Evolutionary conservation across 2,888 invertebrate genomes (phyloP), one percentile per base, ranked within the genome.

Genomic region (Eupithecia inturbata): DNA sequence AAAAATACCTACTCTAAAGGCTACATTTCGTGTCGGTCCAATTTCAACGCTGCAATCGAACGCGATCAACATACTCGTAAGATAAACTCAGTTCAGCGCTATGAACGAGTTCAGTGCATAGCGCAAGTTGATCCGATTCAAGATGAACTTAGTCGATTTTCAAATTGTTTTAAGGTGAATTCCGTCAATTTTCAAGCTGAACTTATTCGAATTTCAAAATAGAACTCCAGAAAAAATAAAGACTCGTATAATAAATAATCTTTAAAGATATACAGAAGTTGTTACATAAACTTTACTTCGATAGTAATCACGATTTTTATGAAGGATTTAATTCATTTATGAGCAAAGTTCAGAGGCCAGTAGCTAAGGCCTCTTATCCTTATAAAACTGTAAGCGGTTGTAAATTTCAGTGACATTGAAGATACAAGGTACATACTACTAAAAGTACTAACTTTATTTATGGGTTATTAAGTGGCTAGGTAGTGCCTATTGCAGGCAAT

Each of bases 371-470:
- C 57, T 22, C 31, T 19, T n/a, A n/a, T n/a, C n/a, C n/a, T 64
- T 64, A n/a, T 64, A 64, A 64, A 64, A 64, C 12, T 64, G 19
- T 57, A 57, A 57, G 1, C 33, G 26, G 31, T 64, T 33, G 63
- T 64, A 64, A 64, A 64, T 33, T n/a, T 64, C 57, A 26, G 22
- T 57, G 57, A 57, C 57, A 57, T 57, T 57, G 57, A 57, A 57
- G 3, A 57, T 26, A 57, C 57, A 57, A 57, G 57, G 26, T 57
- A 26, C 26, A 57, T 57, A 49, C 45, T 19, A 45, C 10, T 49
- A 49, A 9, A 12, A 57, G n/a, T 22, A 53, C 22, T 22, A 22
- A 26, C 57, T 5, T 26, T 26, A 57, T 57, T 57, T 57, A 57
- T 57, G 12, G 57, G 57, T 57, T 26, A 57, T 57, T 26, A 57